Percentiles rank a stretch among this genome's conserved stretches.
Evolutionary conservation across 2,113 vertebrate species (phyloP).

Genomic region (Onychostoma macrolepis): DNA sequence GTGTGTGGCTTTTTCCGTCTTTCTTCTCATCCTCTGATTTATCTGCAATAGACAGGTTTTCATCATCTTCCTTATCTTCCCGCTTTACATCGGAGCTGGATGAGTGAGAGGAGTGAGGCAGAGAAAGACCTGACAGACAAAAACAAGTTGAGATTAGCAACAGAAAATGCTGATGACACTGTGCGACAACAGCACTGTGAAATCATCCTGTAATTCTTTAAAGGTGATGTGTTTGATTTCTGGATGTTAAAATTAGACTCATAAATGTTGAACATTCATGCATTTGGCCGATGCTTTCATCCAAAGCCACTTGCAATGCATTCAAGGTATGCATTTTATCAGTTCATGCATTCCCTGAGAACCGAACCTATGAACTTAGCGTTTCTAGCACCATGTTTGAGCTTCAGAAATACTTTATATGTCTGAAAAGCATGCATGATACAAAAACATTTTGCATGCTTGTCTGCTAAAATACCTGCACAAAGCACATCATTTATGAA

Average conservation of each 20-base stretch:
- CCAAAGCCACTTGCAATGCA: neutral
- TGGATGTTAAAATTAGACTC: neutral
- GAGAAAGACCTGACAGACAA: constrained; percentile 68
- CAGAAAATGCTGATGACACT: neutral
- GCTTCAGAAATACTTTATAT: neutral
- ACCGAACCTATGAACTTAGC: neutral
- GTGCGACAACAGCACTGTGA: neutral
- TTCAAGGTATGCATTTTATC: neutral
- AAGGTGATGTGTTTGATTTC: neutral
- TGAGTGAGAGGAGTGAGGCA: constrained; percentile 73
- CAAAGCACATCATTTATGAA: neutral
- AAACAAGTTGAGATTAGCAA: neutral
- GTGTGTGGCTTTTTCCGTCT: constrained; percentile 81
- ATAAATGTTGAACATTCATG: neutral
- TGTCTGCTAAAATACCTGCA: neutral
- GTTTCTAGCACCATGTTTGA: neutral
- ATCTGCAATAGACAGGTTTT: constrained; percentile 84
- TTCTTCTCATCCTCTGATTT: constrained; percentile 92
- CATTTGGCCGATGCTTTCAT: neutral
- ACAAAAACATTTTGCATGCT: neutral
- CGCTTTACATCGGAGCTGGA: constrained; percentile 82
- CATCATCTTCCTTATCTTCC: constrained; percentile 92
- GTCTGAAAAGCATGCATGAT: neutral
- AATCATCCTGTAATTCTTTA: neutral
- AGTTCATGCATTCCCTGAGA: neutral